A percentile compares a stretch with the other conserved stretches of the same genome.
Evolutionary conservation across 2,113 vertebrate genomes (phyloP).

Genomic region (Leiothrix lutea): DNA sequence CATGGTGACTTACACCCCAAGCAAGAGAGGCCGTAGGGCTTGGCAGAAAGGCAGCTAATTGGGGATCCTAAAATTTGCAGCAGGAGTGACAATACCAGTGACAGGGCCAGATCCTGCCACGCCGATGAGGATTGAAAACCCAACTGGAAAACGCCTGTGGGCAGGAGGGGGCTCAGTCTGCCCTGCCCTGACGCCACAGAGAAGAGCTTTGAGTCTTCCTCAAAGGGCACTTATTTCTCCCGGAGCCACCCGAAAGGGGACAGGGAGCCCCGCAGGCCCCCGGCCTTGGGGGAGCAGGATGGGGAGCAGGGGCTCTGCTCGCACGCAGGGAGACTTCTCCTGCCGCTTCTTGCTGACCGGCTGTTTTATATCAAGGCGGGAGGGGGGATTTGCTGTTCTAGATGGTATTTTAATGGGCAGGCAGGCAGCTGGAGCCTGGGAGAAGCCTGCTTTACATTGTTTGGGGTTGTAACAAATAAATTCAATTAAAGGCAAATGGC

Average conservation of each 20-base stretch:
- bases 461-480: constrained; percentile 70
- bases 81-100: neutral
- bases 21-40: neutral
- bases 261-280: neutral
- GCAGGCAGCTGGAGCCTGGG: constrained; percentile 67
- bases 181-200: neutral
- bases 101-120: neutral
- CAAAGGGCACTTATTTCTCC: neutral
- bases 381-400: constrained; percentile 65
- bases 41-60: neutral
- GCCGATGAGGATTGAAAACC: neutral
- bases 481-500: constrained; percentile 69
- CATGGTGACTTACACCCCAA: fast-evolving
- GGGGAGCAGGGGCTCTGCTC: neutral
- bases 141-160: neutral
- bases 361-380: constrained; percentile 66
- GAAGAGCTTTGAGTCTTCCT: neutral
- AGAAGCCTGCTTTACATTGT: constrained; percentile 70
- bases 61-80: neutral
- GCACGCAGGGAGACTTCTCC: neutral
- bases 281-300: neutral
- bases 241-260: neutral
- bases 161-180: neutral
- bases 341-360: constrained; percentile 38
- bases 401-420: constrained; percentile 70